phyloP scores from a whole-genome alignment of 1,140 invertebrate species.

The Chrysomallon squamiferum region DNA sequence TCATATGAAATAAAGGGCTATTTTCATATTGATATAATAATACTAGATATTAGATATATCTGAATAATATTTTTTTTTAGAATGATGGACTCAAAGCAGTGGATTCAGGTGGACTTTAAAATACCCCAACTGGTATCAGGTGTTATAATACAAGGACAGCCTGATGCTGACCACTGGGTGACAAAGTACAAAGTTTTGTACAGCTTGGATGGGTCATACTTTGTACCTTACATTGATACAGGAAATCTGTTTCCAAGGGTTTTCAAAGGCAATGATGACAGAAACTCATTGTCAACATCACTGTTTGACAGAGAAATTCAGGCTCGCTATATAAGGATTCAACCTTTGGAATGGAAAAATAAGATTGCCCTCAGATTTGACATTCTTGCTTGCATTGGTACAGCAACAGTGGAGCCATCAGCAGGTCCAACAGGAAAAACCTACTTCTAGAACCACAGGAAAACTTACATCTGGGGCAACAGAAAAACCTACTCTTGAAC shows the following conservation, averaged over 20 bases:
- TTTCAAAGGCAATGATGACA: slow-evolving; percentile 42
- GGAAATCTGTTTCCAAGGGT: slow-evolving; percentile 18
- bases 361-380: slow-evolving; percentile 40
- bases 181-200: slow-evolving; percentile 50
- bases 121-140: slow-evolving; percentile 54
- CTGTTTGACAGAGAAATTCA: slow-evolving; percentile 32
- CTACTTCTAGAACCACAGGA: neutral
- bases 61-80: slow-evolving; percentile 8
- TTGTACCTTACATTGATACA: slow-evolving; percentile 26
- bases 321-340: slow-evolving; percentile 37
- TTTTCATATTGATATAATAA: too few species aligned
- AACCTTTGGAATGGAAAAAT: slow-evolving; percentile 42
- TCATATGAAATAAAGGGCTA: too few species aligned
- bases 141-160: slow-evolving; percentile 57
- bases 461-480: neutral
- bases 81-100: slow-evolving; percentile 17
- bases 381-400: slow-evolving; percentile 13
- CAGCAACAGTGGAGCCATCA: slow-evolving; percentile 1
- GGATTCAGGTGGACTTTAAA: slow-evolving; percentile 53
- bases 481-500: neutral
- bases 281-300: slow-evolving; percentile 27
- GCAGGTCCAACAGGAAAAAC: neutral
- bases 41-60: too few species aligned
- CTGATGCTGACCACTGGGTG: slow-evolving; percentile 49
- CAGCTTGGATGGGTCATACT: slow-evolving; percentile 50